A percentile compares a stretch with the other conserved stretches of the same genome.
Evolutionary conservation across 2,888 invertebrate genomes (phyloP).

Genomic region (Crossocerus cetratus): DNA sequence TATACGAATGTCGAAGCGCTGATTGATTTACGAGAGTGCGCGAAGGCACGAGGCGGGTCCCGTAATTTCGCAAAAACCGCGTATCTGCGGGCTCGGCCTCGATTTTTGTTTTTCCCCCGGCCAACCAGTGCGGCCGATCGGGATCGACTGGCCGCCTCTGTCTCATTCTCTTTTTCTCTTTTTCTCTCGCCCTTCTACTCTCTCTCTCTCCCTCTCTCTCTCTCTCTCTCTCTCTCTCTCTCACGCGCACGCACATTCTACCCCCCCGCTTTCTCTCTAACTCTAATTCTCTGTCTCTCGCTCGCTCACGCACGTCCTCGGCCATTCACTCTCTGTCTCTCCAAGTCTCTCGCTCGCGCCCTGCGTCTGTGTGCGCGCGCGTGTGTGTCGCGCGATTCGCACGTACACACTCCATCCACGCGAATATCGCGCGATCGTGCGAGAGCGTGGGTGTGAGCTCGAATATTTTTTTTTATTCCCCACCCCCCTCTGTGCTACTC

Average conservation of each 20-base stretch:
- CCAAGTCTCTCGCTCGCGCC: background rate
- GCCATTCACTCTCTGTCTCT: background rate
- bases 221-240: constrained; percentile 4
- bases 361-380: constrained; percentile 24
- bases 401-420: background rate
- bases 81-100: constrained; percentile 68
- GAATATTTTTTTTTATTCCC: constrained; percentile 44
- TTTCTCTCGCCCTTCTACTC: constrained; percentile 7
- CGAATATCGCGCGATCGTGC: background rate
- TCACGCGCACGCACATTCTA: background rate
- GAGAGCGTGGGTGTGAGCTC: constrained; percentile 3
- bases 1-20: constrained; percentile 65
- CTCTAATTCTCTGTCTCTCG: constrained; percentile 5
- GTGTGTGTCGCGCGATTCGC: constrained; percentile 21
- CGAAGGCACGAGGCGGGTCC: constrained; percentile 63
- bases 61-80: constrained; percentile 70
- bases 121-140: constrained; percentile 46
- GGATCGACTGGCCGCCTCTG: constrained; percentile 46
- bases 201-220: background rate
- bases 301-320: constrained; percentile 16
- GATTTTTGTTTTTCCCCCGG: constrained; percentile 65
- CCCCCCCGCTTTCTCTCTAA: background rate
- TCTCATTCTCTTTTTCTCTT: constrained; percentile 9
- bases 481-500: constrained; percentile 21
- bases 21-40: constrained; percentile 70